Evolutionary conservation across 2,797 vertebrate species (phyloP), one percentile per base, ranked within the genome.

Genomic region (Rhinogobio ventralis): DNA sequence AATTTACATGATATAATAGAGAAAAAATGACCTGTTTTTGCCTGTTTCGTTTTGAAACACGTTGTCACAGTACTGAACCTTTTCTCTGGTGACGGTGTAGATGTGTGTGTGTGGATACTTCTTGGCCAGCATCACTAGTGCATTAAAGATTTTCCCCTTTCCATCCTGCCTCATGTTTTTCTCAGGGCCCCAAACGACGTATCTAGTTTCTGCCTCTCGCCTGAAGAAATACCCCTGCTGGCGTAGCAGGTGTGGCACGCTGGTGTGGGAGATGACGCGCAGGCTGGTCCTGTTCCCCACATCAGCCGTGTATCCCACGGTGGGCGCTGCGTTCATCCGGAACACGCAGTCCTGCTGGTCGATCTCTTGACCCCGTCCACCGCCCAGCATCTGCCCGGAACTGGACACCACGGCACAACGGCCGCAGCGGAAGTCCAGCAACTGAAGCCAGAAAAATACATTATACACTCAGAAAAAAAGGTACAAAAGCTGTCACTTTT

Each of bases 271-370:
- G 77, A 99, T 94, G 3, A 99, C 96, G 0, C 98, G 95, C 30
- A 98, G 0, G 0, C 91, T 97, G 86, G 96, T 97, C 71, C 92
- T 94, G 2, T 77, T 85, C 30, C 98, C 98, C 9, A 99, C 97
- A 0, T 99, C 98, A 0, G 53, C 88, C 92, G 98, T 96, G 0
- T 94, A 99, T 11, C 97, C 95, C 0, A 7, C 0, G 0, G 97
- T 98, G 84, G 98, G 98, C 0, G 98, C 98, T 0, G 96, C 96
- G 91, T 99, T 99, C 98, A 99, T 99, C 60, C 98, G 96, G 73
- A 99, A 93, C 42, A 99, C 95, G 0, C 97, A 99, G 17, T 95
- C 94, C 0, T 92, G 92, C 6, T 83, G 2, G 0, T 98, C 96
- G 0, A 99, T 97, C 93, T 95, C 91, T 0, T 83, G 69, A 1